These are phyloP conservation scores for Oppia nitens DNA, from an alignment of 1,140 invertebrate genomes.

Conservation along the genomic window DNA sequence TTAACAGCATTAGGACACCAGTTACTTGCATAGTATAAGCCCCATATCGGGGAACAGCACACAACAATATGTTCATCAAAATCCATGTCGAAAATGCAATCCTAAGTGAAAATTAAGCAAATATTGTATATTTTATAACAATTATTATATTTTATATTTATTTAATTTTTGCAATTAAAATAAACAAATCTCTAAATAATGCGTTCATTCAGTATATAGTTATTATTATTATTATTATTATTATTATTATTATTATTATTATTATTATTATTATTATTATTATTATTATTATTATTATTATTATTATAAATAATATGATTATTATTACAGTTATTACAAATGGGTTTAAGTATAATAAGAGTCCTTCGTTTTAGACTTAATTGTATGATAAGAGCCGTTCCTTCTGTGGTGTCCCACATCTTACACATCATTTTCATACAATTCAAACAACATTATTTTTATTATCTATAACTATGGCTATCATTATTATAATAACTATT, in stretches of 20 bases:
- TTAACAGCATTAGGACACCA: slow-evolving; percentile 51
- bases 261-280: no score
- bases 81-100: slow-evolving; percentile 72
- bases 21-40: slow-evolving; percentile 71
- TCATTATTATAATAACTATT: no score
- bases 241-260: neutral
- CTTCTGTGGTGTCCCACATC: no score
- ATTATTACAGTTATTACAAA: no score
- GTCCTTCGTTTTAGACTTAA: no score
- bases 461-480: no score
- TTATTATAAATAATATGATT: no score
- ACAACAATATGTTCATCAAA: slow-evolving; percentile 73
- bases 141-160: neutral
- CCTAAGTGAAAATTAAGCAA: slow-evolving; percentile 36
- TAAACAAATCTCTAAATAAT: neutral
- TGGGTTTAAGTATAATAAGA: no score
- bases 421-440: no score
- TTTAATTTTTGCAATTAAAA: neutral
- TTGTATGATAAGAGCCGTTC: no score
- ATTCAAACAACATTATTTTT: no score
- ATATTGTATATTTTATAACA: slow-evolving; percentile 1
- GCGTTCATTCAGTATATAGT: neutral
- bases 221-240: neutral
- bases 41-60: slow-evolving; percentile 80
- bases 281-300: no score